Evolutionary conservation across 2,797 vertebrate species (phyloP).

Genomic region (Champsocephalus esox): DNA sequence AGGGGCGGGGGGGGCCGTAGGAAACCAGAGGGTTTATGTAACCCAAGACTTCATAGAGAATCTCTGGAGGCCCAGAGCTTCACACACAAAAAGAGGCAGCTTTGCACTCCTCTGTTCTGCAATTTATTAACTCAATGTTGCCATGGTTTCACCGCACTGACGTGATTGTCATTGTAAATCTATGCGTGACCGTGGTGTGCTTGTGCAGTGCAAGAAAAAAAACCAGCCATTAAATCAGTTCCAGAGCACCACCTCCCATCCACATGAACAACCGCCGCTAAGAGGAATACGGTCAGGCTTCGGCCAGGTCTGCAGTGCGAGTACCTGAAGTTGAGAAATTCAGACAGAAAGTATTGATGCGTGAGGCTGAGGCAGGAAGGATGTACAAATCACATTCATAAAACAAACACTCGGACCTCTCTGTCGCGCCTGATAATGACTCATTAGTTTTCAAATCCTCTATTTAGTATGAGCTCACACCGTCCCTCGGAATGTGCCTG

Average conservation of each 20-base stretch:
- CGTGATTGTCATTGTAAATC: constrained; percentile 67
- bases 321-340: constrained; percentile 20
- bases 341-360: constrained; percentile 35
- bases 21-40: constrained; percentile 71
- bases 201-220: constrained; percentile 23
- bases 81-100: constrained; percentile 48
- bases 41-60: constrained; percentile 66
- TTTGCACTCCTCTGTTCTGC: constrained; percentile 64
- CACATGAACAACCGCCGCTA: constrained; percentile 61
- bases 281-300: constrained; percentile 49
- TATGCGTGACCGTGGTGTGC: constrained; percentile 47
- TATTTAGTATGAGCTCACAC: constrained; percentile 23
- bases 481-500: constrained; percentile 21
- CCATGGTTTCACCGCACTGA: constrained; percentile 74
- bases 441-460: constrained; percentile 55
- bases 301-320: constrained; percentile 36
- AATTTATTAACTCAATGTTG: constrained; percentile 78
- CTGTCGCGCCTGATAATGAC: constrained; percentile 56
- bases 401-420: constrained; percentile 51
- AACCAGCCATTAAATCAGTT: constrained; percentile 38
- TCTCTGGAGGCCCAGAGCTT: constrained; percentile 64
- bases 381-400: constrained; percentile 39
- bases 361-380: constrained; percentile 30
- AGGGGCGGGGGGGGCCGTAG: constrained; percentile 5
- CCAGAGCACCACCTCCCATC: constrained; percentile 56